phyloP scores from a whole-genome alignment of 2,888 invertebrate genomes.

The Pseudoips prasinana region DNA sequence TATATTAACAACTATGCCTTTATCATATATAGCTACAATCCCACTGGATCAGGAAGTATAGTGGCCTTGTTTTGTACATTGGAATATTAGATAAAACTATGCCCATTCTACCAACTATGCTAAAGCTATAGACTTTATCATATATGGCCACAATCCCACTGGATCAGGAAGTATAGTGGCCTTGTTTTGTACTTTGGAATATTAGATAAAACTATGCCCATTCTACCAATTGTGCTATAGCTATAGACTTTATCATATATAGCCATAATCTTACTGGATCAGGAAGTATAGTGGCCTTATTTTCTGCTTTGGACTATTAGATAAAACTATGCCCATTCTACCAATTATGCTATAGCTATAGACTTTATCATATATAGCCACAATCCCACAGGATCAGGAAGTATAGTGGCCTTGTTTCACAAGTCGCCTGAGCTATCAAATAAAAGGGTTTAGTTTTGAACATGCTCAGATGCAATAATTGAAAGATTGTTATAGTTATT shows the following conservation, averaged over 20 bases:
- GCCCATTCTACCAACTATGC: constrained; percentile 90
- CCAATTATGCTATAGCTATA: constrained; percentile 91
- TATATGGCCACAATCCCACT: constrained; percentile 85
- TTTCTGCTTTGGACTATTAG: constrained; percentile 85
- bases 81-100: constrained; percentile 51
- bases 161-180: constrained; percentile 91
- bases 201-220: constrained; percentile 46
- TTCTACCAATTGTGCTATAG: constrained; percentile 91
- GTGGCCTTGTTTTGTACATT: constrained; percentile 90
- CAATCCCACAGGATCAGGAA: constrained; percentile 88
- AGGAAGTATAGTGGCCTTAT: constrained; percentile 88
- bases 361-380: constrained; percentile 83
- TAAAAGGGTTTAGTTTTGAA: no score
- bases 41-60: constrained; percentile 90
- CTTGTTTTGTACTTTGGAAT: constrained; percentile 87
- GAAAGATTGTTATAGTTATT: no score
- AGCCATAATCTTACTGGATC: constrained; percentile 87
- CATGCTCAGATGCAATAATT: no score
- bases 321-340: constrained; percentile 77
- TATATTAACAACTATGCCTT: no score
- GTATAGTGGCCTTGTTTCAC: constrained; percentile 89
- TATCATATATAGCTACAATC: constrained; percentile 82
- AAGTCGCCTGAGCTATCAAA: constrained; percentile 83
- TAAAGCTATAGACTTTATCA: constrained; percentile 86
- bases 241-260: constrained; percentile 84